Conservation (phyloP, 2,113 vertebrate genomes). For the Sitta europaea region DNA sequence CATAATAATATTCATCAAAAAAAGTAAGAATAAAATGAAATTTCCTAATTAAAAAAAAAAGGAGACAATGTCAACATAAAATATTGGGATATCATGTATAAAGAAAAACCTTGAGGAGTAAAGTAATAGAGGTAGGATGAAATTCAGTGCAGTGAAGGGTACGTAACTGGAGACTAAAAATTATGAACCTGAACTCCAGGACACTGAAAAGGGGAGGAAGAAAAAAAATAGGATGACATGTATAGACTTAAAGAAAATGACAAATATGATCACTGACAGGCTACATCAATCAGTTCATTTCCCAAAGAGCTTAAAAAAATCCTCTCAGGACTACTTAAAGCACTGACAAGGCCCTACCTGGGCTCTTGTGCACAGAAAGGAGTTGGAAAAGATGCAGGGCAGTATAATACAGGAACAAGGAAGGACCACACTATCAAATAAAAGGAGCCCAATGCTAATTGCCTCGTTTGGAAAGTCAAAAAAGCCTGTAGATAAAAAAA, state of each 20-base stretch:
- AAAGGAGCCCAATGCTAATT: not conserved
- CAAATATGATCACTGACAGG: not conserved
- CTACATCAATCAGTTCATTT: not conserved
- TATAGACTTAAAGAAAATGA: not conserved
- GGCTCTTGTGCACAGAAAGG: not conserved
- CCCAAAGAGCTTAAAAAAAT: not conserved
- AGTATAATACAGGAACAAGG: not conserved
- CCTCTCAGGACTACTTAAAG: not conserved
- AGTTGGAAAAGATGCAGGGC: not conserved
- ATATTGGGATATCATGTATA: not conserved
- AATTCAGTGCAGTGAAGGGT: not conserved
- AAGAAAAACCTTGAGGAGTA: not conserved
- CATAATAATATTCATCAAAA: not conserved
- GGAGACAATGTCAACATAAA: not conserved
- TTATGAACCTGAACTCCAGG: not conserved
- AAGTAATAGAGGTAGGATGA: not conserved
- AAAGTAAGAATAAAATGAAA: not conserved
- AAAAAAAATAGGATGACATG: accelerated
- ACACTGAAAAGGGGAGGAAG: not conserved
- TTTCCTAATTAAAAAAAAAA: not conserved
- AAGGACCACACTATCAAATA: not conserved
- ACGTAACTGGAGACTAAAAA: not conserved
- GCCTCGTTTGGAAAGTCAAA: not conserved
- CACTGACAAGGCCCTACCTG: not conserved
- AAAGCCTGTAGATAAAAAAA: not conserved